Conservation (phyloP, 2,113 vertebrate genomes). For the Vulpes ferrilata region DNA sequence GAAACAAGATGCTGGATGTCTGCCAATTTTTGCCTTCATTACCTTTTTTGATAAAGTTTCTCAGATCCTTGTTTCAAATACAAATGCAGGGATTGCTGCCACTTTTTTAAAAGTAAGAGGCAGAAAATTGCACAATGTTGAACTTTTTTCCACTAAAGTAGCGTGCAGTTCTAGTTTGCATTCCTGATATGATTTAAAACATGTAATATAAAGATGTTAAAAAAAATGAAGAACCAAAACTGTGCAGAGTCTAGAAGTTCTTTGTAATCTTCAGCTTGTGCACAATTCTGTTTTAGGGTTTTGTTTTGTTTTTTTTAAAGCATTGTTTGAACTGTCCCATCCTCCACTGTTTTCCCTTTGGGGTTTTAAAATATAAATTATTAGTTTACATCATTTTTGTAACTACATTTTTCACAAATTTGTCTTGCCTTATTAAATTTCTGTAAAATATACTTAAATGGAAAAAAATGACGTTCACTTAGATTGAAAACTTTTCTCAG, state of each 20-base stretch:
- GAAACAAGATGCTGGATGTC: conserved; percentile 89
- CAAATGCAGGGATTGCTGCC: conserved; percentile 94
- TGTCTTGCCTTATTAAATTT: conserved; percentile 86
- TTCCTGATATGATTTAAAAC: conserved; percentile 87
- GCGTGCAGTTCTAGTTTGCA: conserved; percentile 91
- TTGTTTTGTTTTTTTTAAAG: conserved; percentile 55
- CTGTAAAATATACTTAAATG: conserved; percentile 80
- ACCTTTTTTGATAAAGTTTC: conserved; percentile 88
- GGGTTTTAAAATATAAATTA: conserved; percentile 83
- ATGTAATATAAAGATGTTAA: conserved; percentile 87
- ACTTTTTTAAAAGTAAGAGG: conserved; percentile 91
- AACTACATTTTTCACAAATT: conserved; percentile 84
- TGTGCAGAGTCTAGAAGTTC: conserved; percentile 83
- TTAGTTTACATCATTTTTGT: conserved; percentile 86
- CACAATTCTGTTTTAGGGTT: conserved; percentile 77
- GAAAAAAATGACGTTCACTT: conserved; percentile 76
- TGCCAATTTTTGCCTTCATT: conserved; percentile 89
- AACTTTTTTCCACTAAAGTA: conserved; percentile 90
- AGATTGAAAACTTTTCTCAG: conserved; percentile 80
- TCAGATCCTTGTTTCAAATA: conserved; percentile 90
- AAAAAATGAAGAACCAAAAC: conserved; percentile 82
- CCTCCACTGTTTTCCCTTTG: conserved; percentile 74
- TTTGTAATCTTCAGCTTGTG: conserved; percentile 81
- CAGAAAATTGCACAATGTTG: conserved; percentile 95
- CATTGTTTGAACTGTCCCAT: conserved; percentile 80